Evolutionary conservation across 2,797 vertebrate genomes (phyloP).

Genomic region (Sorex maritimensis): DNA sequence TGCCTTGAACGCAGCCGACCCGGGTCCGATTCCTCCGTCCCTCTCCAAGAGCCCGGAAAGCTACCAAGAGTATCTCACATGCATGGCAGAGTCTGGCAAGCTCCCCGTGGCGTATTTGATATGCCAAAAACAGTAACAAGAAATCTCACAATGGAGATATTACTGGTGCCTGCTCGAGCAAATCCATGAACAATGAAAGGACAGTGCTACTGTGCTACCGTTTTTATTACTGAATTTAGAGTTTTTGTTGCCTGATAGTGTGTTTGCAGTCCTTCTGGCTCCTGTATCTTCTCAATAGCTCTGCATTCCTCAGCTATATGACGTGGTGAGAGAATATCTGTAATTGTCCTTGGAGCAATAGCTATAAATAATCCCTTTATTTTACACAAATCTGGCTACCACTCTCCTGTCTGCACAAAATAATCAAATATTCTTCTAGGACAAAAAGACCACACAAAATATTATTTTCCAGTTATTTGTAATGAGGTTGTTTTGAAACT

Average conservation of each 20-base stretch:
- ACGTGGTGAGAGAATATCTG: neutral
- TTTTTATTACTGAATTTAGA: constrained; percentile 66
- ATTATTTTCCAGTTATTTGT: constrained; percentile 21
- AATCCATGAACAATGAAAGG: too few relatives aligned
- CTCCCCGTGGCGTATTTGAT: too few relatives aligned
- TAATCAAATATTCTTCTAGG: constrained; percentile 46
- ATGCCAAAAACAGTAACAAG: too few relatives aligned
- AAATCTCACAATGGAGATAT: too few relatives aligned
- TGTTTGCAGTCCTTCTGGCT: constrained; percentile 25
- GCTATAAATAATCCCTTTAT: neutral
- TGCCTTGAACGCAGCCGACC: too few relatives aligned
- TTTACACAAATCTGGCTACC: neutral
- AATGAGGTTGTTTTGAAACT: constrained; percentile 62
- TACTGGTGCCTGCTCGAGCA: too few relatives aligned
- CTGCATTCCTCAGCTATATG: constrained; percentile 44
- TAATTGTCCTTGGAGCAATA: constrained; percentile 1
- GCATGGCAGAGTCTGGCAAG: too few relatives aligned
- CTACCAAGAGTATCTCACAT: too few relatives aligned
- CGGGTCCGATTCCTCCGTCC: too few relatives aligned
- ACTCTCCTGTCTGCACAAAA: neutral
- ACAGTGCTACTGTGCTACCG: neutral
- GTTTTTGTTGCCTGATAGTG: constrained; percentile 14
- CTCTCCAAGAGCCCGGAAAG: too few relatives aligned
- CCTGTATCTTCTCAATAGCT: neutral
- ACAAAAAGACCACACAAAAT: neutral